These are phyloP conservation scores for Archaeoteleia sp. DNA, from an alignment of 2,888 invertebrate genomes.

Conservation along the genomic window DNA sequence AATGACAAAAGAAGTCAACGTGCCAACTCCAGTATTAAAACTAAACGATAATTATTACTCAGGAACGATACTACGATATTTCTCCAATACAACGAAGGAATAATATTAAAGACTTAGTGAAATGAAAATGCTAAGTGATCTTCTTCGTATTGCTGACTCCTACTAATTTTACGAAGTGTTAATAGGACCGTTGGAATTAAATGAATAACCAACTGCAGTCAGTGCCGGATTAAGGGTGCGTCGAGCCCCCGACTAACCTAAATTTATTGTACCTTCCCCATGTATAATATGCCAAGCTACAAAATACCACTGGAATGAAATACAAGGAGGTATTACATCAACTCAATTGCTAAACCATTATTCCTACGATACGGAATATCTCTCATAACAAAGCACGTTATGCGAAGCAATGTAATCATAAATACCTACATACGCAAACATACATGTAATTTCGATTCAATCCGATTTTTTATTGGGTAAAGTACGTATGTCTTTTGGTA, in stretches of 20 bases:
- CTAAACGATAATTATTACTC: too few species aligned
- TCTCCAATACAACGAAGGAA: constrained; percentile 8
- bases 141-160: constrained; percentile 24
- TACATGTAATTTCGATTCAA: too few species aligned
- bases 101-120: constrained; percentile 22
- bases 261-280: constrained; percentile 36
- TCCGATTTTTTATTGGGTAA: too few species aligned
- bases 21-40: too few species aligned
- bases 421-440: too few species aligned
- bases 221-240: constrained; percentile 36
- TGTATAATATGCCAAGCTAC: background rate
- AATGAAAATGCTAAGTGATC: constrained; percentile 40
- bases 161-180: constrained; percentile 50
- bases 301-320: constrained; percentile 2
- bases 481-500: too few species aligned
- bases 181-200: constrained; percentile 53
- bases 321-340: background rate
- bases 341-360: too few species aligned
- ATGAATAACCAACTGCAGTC: constrained; percentile 46
- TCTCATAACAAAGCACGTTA: too few species aligned
- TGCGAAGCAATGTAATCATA: too few species aligned
- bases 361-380: too few species aligned
- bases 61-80: too few species aligned
- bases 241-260: constrained; percentile 32
- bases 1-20: too few species aligned